Percentiles rank a stretch among this genome's conserved stretches.
Conservation (phyloP, 2,888 invertebrate genomes). For the Andrena trimmerana region DNA sequence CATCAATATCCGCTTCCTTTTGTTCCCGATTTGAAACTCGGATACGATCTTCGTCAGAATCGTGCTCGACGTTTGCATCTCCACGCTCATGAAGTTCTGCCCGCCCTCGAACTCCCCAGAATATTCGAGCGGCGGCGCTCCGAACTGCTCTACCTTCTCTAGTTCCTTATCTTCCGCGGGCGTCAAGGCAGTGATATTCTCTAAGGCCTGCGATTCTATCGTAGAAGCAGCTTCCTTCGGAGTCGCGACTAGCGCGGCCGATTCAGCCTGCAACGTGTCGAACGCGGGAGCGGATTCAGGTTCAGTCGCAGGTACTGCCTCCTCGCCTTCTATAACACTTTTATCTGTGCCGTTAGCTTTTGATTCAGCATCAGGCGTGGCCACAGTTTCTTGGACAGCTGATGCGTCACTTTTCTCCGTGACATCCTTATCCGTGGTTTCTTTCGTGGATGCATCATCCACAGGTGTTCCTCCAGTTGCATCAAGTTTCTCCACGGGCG, state of each 20-base stretch:
- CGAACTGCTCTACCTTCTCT: background rate
- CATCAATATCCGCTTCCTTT: conserved; percentile 54
- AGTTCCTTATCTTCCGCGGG: conserved; percentile 17
- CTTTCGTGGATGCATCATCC: background rate
- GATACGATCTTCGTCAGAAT: conserved; percentile 63
- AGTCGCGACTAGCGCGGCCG: too few species aligned
- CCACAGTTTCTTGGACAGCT: background rate
- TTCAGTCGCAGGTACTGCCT: background rate
- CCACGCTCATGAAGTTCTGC: conserved; percentile 48
- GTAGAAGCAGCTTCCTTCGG: background rate
- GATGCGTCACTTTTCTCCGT: background rate
- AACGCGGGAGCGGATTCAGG: background rate
- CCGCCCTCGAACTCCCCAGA: conserved; percentile 10
- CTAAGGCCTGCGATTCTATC: background rate
- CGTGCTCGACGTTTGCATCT: conserved; percentile 63
- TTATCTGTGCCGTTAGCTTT: background rate
- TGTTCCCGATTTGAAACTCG: conserved; percentile 46
- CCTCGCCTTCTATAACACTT: background rate
- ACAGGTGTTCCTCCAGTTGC: background rate
- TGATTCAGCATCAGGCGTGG: background rate
- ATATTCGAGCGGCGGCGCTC: conserved; percentile 1
- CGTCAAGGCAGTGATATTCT: background rate
- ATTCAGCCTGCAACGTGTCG: background rate
- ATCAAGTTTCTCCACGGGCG: background rate
- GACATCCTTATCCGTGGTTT: background rate